Evolutionary conservation across 1,140 invertebrate species (phyloP), one percentile per base, ranked within the genome.

Genomic region (Pogonomyrmex barbatus): DNA sequence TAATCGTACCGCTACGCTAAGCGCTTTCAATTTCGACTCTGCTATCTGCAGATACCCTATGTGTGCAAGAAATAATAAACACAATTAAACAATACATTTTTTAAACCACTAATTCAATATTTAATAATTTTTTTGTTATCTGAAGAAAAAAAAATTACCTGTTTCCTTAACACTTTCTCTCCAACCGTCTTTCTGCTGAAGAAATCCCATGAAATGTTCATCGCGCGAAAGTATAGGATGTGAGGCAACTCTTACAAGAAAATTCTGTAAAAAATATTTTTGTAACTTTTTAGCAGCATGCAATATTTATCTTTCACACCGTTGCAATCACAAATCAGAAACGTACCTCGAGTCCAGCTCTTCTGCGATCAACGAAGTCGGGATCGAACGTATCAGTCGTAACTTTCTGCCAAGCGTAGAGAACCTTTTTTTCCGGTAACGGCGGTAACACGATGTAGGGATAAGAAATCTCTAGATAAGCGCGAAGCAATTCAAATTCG

Each of bases 301-400:
- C 30, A 63, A 71, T 65, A 58, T 81, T 76, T 60, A 86, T 76
- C 71, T 42, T n/a, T 14, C 1, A 9, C 14, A n/a, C 58, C 60
- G 63, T 87, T 68, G 10, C 17, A 85, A 73, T 75, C 81, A 65
- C 39, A 89, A 39, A 56, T 50, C 39, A n/a, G 0, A 54, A 12
- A 86, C 17, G 58, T 94, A 96, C 96, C 94, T 98, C 98, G 56
- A 98, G 95, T 1, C 97, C 97, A 73, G 97, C 97, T 90, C 97
- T 95, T 88, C 98, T 95, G 36, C 97, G 95, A 92, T 98, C 98
- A 70, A 98, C 96, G 95, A 98, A 98, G 92, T 98, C 97, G n/a
- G 97, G 97, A 94, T 98, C 97, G 90, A 97, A 97, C 47, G 97
- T 97, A 92, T 98, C 97, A 60, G 96, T 97, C 2, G 96, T 95